Conservation (phyloP, 2,113 vertebrate species). For the Osmerus eperlanus region DNA sequence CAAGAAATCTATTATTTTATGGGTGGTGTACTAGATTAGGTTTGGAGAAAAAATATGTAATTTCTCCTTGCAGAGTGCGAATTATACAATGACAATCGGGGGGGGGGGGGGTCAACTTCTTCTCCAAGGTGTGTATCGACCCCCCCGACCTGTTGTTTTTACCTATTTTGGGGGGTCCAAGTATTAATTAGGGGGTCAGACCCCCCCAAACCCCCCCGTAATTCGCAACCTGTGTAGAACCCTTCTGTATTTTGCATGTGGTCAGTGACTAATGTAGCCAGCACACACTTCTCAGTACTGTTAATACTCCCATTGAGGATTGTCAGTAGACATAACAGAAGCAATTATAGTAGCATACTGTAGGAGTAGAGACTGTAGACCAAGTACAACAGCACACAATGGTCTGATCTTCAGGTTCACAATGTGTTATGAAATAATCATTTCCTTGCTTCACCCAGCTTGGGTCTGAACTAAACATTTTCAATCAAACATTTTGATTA, state of each 20-base stretch:
- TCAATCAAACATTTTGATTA: no score
- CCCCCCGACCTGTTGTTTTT: no score
- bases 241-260: background rate
- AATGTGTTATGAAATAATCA: no score
- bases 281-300: background rate
- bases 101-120: no score
- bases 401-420: background rate
- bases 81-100: no score
- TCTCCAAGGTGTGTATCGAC: no score
- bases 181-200: no score
- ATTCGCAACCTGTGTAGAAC: background rate
- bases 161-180: no score
- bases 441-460: no score
- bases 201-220: no score
- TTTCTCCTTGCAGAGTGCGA: background rate
- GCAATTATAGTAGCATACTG: background rate
- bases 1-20: no score
- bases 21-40: background rate
- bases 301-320: background rate
- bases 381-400: background rate
- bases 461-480: background rate
- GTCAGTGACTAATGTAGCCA: background rate
- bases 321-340: background rate
- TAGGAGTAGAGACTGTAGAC: background rate
- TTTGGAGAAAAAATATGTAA: background rate